phyloP scores from a whole-genome alignment of 2,797 vertebrate species.

The Ceryle rudis region DNA sequence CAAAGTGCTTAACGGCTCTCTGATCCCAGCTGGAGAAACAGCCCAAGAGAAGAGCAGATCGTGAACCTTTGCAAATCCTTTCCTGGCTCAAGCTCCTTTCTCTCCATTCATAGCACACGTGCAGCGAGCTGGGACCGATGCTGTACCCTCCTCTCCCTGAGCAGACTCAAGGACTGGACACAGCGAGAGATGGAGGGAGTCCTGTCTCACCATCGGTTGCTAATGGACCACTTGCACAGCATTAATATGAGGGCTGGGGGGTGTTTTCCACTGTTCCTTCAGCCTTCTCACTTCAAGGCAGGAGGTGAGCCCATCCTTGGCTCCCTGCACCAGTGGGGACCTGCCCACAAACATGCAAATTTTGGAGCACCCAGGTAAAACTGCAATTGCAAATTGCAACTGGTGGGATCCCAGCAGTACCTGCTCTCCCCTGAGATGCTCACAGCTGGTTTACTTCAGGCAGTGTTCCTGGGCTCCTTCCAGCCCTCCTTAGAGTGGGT shows the following conservation, averaged over 20 bases:
- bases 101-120: accelerated
- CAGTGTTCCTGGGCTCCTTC: accelerated
- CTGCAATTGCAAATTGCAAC: not conserved
- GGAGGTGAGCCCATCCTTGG: not conserved
- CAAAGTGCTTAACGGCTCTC: not conserved
- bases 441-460: accelerated
- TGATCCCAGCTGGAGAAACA: not conserved
- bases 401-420: not conserved
- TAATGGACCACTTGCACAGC: not conserved
- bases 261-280: not conserved
- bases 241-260: not conserved
- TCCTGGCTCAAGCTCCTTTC: too few relatives aligned
- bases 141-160: not conserved
- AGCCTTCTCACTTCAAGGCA: not conserved
- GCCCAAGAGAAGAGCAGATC: not conserved
- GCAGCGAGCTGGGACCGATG: accelerated
- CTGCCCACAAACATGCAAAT: not conserved
- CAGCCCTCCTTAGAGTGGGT: not conserved
- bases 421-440: not conserved
- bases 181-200: accelerated
- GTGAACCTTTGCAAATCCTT: not conserved
- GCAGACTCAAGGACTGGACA: not conserved
- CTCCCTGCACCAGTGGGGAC: accelerated
- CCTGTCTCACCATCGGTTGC: accelerated
- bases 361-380: not conserved